Base-by-base conservation (phyloP, 2,797 vertebrate species). In the Notoglanidium macrostoma region DNA sequence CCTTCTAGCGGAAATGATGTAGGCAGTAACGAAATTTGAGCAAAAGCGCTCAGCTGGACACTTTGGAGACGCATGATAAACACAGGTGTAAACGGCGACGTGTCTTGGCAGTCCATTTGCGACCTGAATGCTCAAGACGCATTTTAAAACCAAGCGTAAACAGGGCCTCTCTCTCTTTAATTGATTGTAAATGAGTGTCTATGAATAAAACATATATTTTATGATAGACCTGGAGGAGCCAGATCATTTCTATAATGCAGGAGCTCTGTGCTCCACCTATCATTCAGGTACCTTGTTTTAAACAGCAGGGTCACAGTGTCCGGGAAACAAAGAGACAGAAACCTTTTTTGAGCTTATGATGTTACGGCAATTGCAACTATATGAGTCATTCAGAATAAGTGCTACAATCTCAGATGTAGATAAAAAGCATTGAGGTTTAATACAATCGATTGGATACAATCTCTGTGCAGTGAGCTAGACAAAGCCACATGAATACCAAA, bases 181-280 rank as follows among this genome's bases (percentile, higher is more conserved):
- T 79, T 85, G 63, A 80, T 73, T 55, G 46, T 73, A 61, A 10
- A 73, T 84, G 83, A 55, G 81, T 77, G 17, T 63, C 51, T 54
- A 84, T 87, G 55, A 77, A 88, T 88, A 78, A 85, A 89, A 82
- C 55, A 90, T 85, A 70, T 70, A 35, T 65, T 55, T 67, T 74
- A 85, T 85, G 72, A 63, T 46, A 68, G 40, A 78, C 65, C 72
- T 83, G 78, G n/a, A 87, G 44, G 35, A 84, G 23, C 44, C 61
- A 73, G 85, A 84, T 61, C 2, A 74, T 68, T 86, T 84, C 76
- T 88, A 88, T 85, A 90, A 85, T 82, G 11, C 70, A 83, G 73
- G 44, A 76, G 46, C 68, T 76, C 46, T 68, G 68, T 29, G 61
- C 55, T 86, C 63, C 21, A 83, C 83, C 70, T 40, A 29, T 32